Evolutionary conservation across 1,140 invertebrate species (phyloP).

Genomic region (Venustaconcha ellipsiformis): DNA sequence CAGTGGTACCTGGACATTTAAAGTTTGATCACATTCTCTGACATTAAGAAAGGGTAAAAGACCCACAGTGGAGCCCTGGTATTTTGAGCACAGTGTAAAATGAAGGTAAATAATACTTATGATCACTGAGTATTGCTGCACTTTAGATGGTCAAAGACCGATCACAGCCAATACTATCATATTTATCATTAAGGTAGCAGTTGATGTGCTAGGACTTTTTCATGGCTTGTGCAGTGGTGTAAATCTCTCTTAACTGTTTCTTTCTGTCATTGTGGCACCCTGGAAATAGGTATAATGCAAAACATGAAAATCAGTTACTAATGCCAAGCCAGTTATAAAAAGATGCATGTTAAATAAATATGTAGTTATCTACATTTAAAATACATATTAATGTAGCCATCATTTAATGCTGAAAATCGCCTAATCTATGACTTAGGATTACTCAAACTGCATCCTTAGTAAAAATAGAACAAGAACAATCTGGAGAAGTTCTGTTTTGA

Average conservation of each 20-base stretch:
- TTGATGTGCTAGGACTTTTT: slow-evolving; percentile 35
- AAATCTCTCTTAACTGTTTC: slow-evolving; percentile 56
- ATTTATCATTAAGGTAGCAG: no score
- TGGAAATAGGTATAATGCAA: slow-evolving; percentile 25
- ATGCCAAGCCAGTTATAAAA: background rate
- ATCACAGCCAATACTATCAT: no score
- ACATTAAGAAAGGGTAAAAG: no score
- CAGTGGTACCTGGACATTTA: no score
- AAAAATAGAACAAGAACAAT: no score
- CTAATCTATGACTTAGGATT: background rate
- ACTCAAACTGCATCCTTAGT: background rate
- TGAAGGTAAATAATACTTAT: no score
- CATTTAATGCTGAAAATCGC: background rate
- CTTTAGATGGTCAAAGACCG: no score
- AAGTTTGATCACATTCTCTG: no score
- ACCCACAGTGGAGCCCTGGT: no score
- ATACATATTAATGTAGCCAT: background rate
- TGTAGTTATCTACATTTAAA: slow-evolving; percentile 1
- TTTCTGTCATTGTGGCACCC: slow-evolving; percentile 56
- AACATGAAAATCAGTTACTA: background rate
- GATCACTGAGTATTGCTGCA: no score
- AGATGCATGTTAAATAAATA: background rate
- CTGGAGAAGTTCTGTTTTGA: no score
- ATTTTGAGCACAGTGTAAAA: no score
- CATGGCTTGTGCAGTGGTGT: slow-evolving; percentile 38